A percentile compares a stretch with the other conserved stretches of the same genome.
These are phyloP conservation scores for Mus musculus DNA, from an alignment of 2,113 vertebrate species.

Conservation along the genomic window DNA sequence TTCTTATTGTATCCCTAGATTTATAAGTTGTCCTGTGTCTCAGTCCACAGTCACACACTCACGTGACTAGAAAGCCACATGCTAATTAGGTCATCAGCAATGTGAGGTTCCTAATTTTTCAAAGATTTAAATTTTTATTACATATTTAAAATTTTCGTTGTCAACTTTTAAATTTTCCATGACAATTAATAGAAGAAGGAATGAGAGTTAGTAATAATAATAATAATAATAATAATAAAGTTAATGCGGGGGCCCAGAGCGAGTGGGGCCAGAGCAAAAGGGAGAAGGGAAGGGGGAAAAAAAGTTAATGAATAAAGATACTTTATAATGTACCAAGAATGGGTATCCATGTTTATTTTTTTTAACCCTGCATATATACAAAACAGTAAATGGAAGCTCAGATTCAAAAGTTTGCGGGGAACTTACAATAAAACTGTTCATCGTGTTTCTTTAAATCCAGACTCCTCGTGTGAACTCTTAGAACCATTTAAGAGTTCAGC, in stretches of 20 bases:
- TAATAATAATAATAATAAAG: too few relatives aligned
- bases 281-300: not conserved
- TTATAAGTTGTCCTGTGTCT: not conserved
- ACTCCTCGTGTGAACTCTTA: conserved; percentile 31
- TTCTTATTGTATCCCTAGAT: not conserved
- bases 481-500: not conserved
- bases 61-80: not conserved
- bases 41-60: not conserved
- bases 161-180: not conserved
- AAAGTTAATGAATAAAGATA: not conserved
- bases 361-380: not conserved
- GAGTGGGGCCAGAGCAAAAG: too few relatives aligned
- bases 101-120: not conserved
- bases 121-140: conserved; percentile 3
- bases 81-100: not conserved
- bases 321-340: not conserved
- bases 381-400: not conserved
- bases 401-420: not conserved
- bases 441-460: not conserved
- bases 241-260: too few relatives aligned
- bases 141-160: not conserved
- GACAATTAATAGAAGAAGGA: not conserved
- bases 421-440: not conserved
- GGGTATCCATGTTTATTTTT: not conserved
- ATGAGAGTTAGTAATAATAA: not conserved